Percentiles rank a stretch among this genome's conserved stretches.
Conservation (phyloP, 1,140 invertebrate genomes). For the Bombus difficillimus region DNA sequence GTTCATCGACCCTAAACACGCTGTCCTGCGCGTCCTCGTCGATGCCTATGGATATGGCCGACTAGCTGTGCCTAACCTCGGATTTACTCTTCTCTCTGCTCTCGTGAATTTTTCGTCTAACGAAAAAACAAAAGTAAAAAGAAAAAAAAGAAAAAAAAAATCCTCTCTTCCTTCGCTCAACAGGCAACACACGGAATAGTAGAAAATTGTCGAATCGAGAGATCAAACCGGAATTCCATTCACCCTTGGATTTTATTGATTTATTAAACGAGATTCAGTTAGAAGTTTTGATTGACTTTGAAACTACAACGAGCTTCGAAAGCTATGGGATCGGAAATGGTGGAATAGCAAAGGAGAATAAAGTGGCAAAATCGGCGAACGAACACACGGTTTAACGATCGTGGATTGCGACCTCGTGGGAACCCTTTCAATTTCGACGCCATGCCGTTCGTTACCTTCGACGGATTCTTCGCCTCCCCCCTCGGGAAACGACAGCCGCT, state of each 20-base stretch:
- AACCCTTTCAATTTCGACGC: conserved; percentile 57
- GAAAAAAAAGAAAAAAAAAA: fast-evolving
- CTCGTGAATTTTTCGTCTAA: neutral
- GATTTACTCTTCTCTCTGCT: neutral
- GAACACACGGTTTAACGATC: conserved; percentile 57
- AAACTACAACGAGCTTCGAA: neutral
- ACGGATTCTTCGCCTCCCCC: neutral
- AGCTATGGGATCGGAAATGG: neutral
- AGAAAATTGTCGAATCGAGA: neutral
- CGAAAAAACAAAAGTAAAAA: neutral
- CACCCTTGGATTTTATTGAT: conserved; percentile 19
- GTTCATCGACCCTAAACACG: conserved; percentile 67
- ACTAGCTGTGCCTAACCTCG: conserved; percentile 9
- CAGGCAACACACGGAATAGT: too few species aligned
- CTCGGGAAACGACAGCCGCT: neutral
- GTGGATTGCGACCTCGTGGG: conserved; percentile 54
- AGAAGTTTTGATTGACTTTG: conserved; percentile 29
- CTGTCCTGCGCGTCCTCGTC: conserved; percentile 66
- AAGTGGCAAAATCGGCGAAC: neutral
- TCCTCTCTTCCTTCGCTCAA: neutral
- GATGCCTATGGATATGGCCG: conserved; percentile 56
- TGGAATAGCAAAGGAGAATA: neutral
- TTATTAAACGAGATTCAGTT: conserved; percentile 23
- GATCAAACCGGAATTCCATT: neutral
- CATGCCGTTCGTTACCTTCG: conserved; percentile 13